phyloP scores from a whole-genome alignment of 2,888 invertebrate species.

The Drosophila quasianomalipes region DNA sequence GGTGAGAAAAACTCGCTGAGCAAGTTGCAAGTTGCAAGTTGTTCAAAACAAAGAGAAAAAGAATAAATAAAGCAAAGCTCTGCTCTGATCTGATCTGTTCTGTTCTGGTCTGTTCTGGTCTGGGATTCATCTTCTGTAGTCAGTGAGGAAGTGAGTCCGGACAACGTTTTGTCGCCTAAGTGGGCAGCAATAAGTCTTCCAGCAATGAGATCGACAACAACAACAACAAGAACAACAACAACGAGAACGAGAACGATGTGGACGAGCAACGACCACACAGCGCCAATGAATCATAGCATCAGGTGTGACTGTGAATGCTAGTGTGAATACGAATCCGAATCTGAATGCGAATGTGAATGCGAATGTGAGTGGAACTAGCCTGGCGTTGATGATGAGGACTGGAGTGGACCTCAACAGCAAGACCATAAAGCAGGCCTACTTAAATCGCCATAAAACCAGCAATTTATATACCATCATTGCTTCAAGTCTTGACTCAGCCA shows the following conservation, averaged over 20 bases:
- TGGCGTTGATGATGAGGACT: constrained; percentile 1
- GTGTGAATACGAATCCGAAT: constrained; percentile 17
- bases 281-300: constrained; percentile 67
- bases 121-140: constrained; percentile 29
- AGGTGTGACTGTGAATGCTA: constrained; percentile 34
- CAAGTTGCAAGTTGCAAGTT: constrained; percentile 53
- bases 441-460: constrained; percentile 82
- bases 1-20: constrained; percentile 57
- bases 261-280: constrained; percentile 66
- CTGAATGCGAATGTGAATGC: constrained; percentile 19
- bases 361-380: constrained; percentile 15
- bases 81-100: constrained; percentile 9
- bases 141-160: constrained; percentile 53
- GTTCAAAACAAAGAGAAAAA: background rate
- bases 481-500: constrained; percentile 26
- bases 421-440: constrained; percentile 79
- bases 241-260: constrained; percentile 5
- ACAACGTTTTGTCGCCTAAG: constrained; percentile 80
- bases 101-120: constrained; percentile 26
- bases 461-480: constrained; percentile 78
- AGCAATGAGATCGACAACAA: constrained; percentile 8
- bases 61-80: constrained; percentile 5
- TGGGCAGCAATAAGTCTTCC: constrained; percentile 73
- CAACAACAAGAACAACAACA: constrained; percentile 5
- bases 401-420: constrained; percentile 42